These are phyloP conservation scores for Ifrita kowaldi DNA, from an alignment of 2,113 vertebrate species.

Conservation along the genomic window DNA sequence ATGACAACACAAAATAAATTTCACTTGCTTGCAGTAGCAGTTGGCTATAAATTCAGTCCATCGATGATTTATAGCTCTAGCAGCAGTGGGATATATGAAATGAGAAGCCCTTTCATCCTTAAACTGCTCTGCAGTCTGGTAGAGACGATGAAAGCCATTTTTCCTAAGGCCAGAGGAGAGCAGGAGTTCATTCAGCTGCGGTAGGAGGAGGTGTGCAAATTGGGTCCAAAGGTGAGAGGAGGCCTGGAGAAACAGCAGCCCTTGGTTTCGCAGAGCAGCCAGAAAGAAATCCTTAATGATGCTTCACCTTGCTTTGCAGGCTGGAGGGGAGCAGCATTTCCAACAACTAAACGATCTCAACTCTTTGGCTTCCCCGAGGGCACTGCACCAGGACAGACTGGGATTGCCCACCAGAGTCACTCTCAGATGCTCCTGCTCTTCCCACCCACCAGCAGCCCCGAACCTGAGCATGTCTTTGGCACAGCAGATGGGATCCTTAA, in stretches of 20 bases:
- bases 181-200: neutral
- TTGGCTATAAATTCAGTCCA: slow-evolving; percentile 40
- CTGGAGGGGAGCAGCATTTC: slow-evolving; percentile 36
- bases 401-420: neutral
- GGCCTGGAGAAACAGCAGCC: neutral
- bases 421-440: neutral
- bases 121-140: slow-evolving; percentile 15
- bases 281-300: slow-evolving; percentile 7
- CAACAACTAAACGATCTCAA: slow-evolving; percentile 7
- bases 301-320: neutral
- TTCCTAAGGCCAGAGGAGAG: slow-evolving; percentile 43
- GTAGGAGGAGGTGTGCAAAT: neutral
- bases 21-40: slow-evolving; percentile 30
- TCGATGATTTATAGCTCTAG: slow-evolving; percentile 26
- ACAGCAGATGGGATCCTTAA: slow-evolving; percentile 51
- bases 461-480: slow-evolving; percentile 39
- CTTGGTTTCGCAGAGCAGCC: neutral
- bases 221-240: neutral
- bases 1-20: slow-evolving; percentile 31
- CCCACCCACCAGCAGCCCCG: slow-evolving; percentile 25
- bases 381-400: neutral
- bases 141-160: slow-evolving; percentile 2
- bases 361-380: slow-evolving; percentile 20
- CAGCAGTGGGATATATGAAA: slow-evolving; percentile 40
- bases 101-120: slow-evolving; percentile 49